A percentile compares a stretch with the other conserved stretches of the same genome.
phyloP scores from a whole-genome alignment of 2,113 vertebrate species.

The Dicerorhinus sumatrensis region DNA sequence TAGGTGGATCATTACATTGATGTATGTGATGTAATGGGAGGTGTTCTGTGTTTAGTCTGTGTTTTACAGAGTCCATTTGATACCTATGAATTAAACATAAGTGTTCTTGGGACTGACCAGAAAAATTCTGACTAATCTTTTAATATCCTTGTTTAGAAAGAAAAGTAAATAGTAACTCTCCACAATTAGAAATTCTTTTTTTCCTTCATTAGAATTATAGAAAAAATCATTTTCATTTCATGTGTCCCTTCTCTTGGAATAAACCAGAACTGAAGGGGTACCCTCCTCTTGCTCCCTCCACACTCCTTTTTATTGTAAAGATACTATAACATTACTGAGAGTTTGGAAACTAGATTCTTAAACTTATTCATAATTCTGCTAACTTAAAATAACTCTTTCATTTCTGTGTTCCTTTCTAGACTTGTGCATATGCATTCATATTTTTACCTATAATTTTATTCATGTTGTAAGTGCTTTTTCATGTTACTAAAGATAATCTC shows the following conservation, averaged over 20 bases:
- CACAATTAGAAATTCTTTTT: conserved; percentile 61
- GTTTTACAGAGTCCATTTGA: conserved; percentile 66
- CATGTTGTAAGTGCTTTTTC: conserved; percentile 38
- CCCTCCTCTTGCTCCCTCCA: not conserved
- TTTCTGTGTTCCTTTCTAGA: conserved; percentile 17
- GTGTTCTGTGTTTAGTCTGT: conserved; percentile 68
- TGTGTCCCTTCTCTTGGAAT: conserved; percentile 22
- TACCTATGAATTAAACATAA: conserved; percentile 70
- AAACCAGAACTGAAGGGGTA: conserved; percentile 29
- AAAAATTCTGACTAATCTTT: conserved; percentile 67
- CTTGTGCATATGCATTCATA: not conserved
- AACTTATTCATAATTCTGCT: conserved; percentile 7
- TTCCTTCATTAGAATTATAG: conserved; percentile 55
- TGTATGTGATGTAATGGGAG: conserved; percentile 52
- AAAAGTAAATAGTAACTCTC: conserved; percentile 62
- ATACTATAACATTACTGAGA: conserved; percentile 19
- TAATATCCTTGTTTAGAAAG: conserved; percentile 67
- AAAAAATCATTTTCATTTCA: conserved; percentile 54
- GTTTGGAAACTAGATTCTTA: conserved; percentile 35
- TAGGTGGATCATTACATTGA: conserved; percentile 46
- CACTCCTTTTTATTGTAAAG: not conserved
- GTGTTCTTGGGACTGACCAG: conserved; percentile 52
- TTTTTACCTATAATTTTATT: conserved; percentile 50
- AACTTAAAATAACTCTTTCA: conserved; percentile 39
- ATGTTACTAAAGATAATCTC: not conserved